phyloP scores from a whole-genome alignment of 1,140 invertebrate species.

The Psix sp. region DNA sequence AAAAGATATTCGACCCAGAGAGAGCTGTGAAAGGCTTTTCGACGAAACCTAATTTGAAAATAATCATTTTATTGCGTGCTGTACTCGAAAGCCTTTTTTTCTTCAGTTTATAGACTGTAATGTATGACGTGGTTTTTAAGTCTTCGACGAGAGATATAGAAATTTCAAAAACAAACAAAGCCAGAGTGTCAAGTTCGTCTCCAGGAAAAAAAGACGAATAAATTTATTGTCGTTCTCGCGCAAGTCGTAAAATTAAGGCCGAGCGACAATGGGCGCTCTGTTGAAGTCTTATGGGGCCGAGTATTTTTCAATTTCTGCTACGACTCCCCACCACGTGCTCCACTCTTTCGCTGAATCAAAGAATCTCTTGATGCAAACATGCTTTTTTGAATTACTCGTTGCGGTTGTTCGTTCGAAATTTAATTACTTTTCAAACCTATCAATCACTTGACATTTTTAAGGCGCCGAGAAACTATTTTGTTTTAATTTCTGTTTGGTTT shows the following conservation, averaged over 20 bases:
- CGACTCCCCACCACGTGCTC: no score
- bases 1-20: no score
- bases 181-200: conserved; percentile 26
- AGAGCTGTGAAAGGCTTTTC: conserved; percentile 1
- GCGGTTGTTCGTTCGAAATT: no score
- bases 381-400: no score
- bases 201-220: conserved; percentile 28
- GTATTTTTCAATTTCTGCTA: neutral
- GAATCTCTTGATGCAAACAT: no score
- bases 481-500: no score
- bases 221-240: conserved; percentile 19
- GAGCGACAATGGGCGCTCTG: conserved; percentile 29
- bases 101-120: conserved; percentile 14
- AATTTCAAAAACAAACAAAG: conserved; percentile 29
- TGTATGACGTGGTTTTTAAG: conserved; percentile 8
- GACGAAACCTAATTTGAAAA: conserved; percentile 12
- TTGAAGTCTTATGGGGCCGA: neutral
- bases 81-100: conserved; percentile 8
- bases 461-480: no score
- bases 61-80: conserved; percentile 10
- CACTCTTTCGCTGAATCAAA: no score
- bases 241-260: conserved; percentile 28
- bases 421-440: no score
- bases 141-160: conserved; percentile 19
- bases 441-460: no score